Base-by-base conservation (phyloP, 1,140 invertebrate genomes). In the Drosophila pseudoobscura region DNA sequence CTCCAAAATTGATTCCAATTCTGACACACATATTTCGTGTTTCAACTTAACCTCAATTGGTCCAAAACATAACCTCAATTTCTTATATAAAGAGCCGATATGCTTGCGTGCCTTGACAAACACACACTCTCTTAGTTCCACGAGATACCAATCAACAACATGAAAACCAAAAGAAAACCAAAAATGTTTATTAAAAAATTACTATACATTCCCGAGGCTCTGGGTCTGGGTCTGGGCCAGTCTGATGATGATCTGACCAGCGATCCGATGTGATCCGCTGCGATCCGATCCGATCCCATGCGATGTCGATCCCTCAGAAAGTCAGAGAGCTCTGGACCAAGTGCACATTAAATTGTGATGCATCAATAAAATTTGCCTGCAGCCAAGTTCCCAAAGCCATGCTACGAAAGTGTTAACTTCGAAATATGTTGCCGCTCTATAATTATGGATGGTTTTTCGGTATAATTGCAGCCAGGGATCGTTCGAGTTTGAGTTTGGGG, bases 371-470 rank as follows among this genome's bases (percentile, higher is more conserved):
- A 80, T 89, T 77, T 78, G 89, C 89, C 89, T 80, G 76, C 69
- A 83, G 89, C 89, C 73, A 78, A 29, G 62, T 90, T 89, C 82
- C 87, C 82, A 84, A 88, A 88, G 83, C 84, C 75, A 87, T 78
- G 84, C 70, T 89, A 90, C 89, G 85, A 91, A 91, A 91, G 89
- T 91, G 89, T 91, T 91, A 91, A 91, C 89, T 91, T 91, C 82
- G 89, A 85, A 88, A 91, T 78, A 80, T 68, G 66, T 88, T 65
- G 82, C 89, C 89, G 89, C 89, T 84, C 89, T 91, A 80, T 91
- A 91, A 91, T 91, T 91, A 91, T 88, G 84, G 75, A 83, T 88
- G 84, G 78, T 64, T 88, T 84, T 88, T 88, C 68, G 84, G 75
- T 88, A 88, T 88, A 88, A 88, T 88, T 88, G 83, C 83, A 65